Percentiles rank a stretch among this genome's conserved stretches.
Conservation (phyloP, 1,140 invertebrate genomes). For the Ruditapes philippinarum region DNA sequence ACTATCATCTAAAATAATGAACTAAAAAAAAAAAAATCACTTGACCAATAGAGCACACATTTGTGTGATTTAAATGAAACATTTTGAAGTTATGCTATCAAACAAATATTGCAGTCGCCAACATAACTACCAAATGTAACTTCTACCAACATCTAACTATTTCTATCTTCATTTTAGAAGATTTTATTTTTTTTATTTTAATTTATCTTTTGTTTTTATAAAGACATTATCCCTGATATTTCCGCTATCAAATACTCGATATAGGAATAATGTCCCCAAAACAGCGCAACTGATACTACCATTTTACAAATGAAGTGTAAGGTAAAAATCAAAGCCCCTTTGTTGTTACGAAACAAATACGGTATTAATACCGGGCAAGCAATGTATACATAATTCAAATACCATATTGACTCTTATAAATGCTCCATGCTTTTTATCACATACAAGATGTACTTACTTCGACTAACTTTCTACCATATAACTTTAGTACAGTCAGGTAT, state of each 20-base stretch:
- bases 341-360: no score
- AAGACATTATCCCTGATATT: conserved; percentile 2
- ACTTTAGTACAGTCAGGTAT: no score
- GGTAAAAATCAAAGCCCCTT: no score
- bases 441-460: no score
- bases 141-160: conserved; percentile 19
- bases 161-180: not conserved
- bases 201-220: not conserved
- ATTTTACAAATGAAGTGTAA: not conserved
- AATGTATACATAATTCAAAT: no score
- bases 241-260: not conserved
- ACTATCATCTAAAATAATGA: no score
- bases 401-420: no score
- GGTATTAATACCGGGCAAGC: no score
- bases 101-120: not conserved
- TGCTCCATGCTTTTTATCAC: no score
- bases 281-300: conserved; percentile 10
- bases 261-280: conserved; percentile 12
- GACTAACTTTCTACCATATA: no score
- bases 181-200: conserved; percentile 22
- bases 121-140: not conserved
- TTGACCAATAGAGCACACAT: not conserved
- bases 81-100: not conserved
- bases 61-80: not conserved
- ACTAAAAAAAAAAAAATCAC: not conserved